Conservation (phyloP, 1,140 invertebrate species). For the Trichonephila clavipes region DNA sequence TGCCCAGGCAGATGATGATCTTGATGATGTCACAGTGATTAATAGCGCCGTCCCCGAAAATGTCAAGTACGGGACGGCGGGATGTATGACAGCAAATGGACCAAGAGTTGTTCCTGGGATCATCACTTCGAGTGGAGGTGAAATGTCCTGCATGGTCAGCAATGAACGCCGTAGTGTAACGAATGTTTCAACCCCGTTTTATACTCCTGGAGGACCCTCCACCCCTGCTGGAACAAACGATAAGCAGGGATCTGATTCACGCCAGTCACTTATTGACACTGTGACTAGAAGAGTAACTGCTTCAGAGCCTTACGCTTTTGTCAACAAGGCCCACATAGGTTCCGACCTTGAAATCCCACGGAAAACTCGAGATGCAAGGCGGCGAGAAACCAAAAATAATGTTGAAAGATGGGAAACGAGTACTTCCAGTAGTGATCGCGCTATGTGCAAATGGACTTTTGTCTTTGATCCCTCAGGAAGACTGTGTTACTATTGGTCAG, state of each 20-base stretch:
- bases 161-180: slow-evolving; percentile 79
- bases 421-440: slow-evolving; percentile 78
- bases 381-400: slow-evolving; percentile 86
- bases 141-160: slow-evolving; percentile 80
- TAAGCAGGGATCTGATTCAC: slow-evolving; percentile 82
- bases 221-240: slow-evolving; percentile 76
- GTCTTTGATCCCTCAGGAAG: slow-evolving; percentile 86
- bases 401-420: slow-evolving; percentile 82
- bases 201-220: slow-evolving; percentile 78
- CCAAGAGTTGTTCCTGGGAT: slow-evolving; percentile 86
- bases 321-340: slow-evolving; percentile 79
- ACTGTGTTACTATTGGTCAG: slow-evolving; percentile 97
- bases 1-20: slow-evolving; percentile 79
- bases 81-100: slow-evolving; percentile 84
- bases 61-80: slow-evolving; percentile 84
- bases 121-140: slow-evolving; percentile 82
- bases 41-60: slow-evolving; percentile 82
- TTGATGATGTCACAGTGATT: slow-evolving; percentile 89
- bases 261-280: slow-evolving; percentile 85
- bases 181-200: slow-evolving; percentile 78
- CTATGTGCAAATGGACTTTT: slow-evolving; percentile 91
- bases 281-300: slow-evolving; percentile 85
- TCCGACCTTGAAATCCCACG: slow-evolving; percentile 78
- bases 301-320: slow-evolving; percentile 79
- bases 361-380: slow-evolving; percentile 79